A percentile compares a stretch with the other conserved stretches of the same genome.
These are phyloP conservation scores for Dicaeum eximium DNA, from an alignment of 2,113 vertebrate genomes.

Conservation along the genomic window DNA sequence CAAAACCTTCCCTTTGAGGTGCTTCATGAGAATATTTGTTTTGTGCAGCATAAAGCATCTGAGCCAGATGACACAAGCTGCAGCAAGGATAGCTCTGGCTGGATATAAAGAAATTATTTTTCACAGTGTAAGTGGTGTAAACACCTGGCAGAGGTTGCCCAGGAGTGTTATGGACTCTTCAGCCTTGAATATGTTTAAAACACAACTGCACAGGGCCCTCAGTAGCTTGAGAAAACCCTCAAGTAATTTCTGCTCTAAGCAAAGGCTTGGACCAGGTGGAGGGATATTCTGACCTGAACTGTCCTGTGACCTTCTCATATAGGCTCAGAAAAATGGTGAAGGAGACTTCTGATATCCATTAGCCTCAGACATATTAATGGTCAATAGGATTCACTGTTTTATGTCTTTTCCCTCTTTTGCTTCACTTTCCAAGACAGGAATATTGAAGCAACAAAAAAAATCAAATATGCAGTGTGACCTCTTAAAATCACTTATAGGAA, in stretches of 20 bases:
- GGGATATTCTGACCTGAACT: background rate
- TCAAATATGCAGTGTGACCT: background rate
- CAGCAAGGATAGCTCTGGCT: background rate
- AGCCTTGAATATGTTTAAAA: background rate
- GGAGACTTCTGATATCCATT: background rate
- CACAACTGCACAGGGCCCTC: background rate
- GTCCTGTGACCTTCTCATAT: background rate
- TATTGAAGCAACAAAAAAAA: background rate
- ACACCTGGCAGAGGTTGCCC: background rate
- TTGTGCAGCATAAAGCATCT: background rate
- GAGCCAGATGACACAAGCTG: background rate
- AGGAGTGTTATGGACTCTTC: background rate
- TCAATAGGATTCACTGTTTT: fast-evolving
- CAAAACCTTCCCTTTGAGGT: background rate
- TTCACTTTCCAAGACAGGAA: background rate
- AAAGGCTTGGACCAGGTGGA: background rate
- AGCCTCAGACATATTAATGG: background rate
- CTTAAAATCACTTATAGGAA: background rate
- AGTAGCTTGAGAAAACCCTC: background rate
- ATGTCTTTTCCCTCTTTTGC: background rate
- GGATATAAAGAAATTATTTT: background rate
- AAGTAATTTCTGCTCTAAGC: background rate
- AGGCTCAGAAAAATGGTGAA: background rate
- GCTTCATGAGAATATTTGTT: background rate
- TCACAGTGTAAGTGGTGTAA: background rate